Evolutionary conservation across 2,888 invertebrate genomes (phyloP).

Genomic region (Spodoptera picta): DNA sequence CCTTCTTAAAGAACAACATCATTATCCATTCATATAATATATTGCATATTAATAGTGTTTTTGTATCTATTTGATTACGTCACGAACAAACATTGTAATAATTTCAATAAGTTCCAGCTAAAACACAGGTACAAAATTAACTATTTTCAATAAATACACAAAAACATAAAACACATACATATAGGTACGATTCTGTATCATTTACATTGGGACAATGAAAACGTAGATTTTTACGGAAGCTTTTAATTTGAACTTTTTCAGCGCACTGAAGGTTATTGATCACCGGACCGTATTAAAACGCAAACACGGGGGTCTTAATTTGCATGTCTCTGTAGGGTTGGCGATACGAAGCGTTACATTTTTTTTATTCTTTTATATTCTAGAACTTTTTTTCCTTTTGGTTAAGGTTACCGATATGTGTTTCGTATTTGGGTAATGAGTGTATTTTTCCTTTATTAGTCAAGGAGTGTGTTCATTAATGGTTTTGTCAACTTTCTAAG

Average conservation of each 20-base stretch:
- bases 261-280: conserved; percentile 63
- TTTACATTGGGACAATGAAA: conserved; percentile 51
- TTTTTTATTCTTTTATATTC: conserved; percentile 10
- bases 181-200: conserved; percentile 40
- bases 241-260: conserved; percentile 61
- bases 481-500: too few species aligned
- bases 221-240: conserved; percentile 45
- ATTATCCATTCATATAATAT: too few species aligned
- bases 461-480: too few species aligned
- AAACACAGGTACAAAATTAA: conserved; percentile 30
- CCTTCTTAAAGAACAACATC: too few species aligned
- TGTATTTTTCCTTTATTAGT: not conserved
- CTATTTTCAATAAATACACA: conserved; percentile 46
- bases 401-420: not conserved
- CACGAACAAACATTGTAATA: too few species aligned
- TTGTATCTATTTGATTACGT: too few species aligned
- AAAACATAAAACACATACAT: too few species aligned
- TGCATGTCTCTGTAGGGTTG: conserved; percentile 59
- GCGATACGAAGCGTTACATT: conserved; percentile 2
- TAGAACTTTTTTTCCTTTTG: not conserved
- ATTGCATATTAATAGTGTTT: too few species aligned
- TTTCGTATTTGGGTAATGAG: not conserved
- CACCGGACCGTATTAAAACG: conserved; percentile 66
- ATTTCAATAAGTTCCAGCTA: not conserved
- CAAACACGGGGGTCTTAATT: conserved; percentile 64